Conservation (phyloP, 2,888 invertebrate genomes). For the Candidula unifasciata region DNA sequence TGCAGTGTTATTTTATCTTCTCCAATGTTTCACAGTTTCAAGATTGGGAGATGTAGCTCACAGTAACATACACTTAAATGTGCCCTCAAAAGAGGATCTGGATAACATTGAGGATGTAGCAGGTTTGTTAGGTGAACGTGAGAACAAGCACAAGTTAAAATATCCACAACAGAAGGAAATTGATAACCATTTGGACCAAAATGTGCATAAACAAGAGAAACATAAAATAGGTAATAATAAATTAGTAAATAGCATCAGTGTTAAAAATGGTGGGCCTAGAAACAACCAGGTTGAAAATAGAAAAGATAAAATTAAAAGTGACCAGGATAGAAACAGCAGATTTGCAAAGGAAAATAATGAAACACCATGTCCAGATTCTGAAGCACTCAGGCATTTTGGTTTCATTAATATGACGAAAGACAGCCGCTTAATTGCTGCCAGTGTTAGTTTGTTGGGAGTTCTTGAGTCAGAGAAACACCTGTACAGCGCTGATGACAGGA, state of each 20-base stretch:
- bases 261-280: background rate
- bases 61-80: background rate
- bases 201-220: too few relatives aligned
- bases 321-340: background rate
- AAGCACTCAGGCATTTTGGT: background rate
- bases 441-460: conserved; percentile 48
- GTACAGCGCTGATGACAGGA: conserved; percentile 50
- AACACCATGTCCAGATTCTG: background rate
- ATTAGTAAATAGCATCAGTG: background rate
- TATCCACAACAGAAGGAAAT: too few relatives aligned
- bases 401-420: conserved; percentile 6
- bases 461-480: conserved; percentile 39
- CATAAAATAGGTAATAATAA: background rate
- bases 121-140: background rate
- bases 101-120: background rate
- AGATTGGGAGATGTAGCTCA: conserved; percentile 32
- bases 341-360: background rate
- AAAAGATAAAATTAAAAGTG: conserved; percentile 8
- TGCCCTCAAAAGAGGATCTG: too few relatives aligned
- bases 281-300: background rate
- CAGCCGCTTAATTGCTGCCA: conserved; percentile 3
- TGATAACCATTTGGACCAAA: too few relatives aligned
- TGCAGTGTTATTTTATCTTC: conserved; percentile 50
- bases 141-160: too few relatives aligned
- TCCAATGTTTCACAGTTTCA: conserved; percentile 54